Percentiles rank a stretch among this genome's conserved stretches.
Evolutionary conservation across 2,113 vertebrate genomes (phyloP).

Genomic region (Solenodon paradoxus): DNA sequence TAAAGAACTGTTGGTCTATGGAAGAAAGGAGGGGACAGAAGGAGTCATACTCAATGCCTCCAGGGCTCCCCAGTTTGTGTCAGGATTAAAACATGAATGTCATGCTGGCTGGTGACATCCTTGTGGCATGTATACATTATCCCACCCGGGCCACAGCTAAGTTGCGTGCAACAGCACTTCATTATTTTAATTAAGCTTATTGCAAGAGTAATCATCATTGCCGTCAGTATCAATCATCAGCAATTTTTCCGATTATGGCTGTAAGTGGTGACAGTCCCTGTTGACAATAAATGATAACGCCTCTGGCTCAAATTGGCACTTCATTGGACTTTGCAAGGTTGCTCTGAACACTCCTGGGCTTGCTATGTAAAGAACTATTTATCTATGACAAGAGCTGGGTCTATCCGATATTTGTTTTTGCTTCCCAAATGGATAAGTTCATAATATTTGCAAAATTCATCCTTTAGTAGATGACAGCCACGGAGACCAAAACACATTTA

Average conservation of each 20-base stretch:
- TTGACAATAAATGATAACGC: conserved; percentile 88
- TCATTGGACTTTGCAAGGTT: conserved; percentile 81
- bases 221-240: conserved; percentile 90
- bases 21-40: not conserved
- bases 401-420: conserved; percentile 81
- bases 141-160: conserved; percentile 77
- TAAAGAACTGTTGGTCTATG: not conserved
- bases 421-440: conserved; percentile 80
- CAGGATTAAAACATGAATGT: conserved; percentile 87
- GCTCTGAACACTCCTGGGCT: conserved; percentile 84
- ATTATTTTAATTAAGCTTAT: conserved; percentile 96
- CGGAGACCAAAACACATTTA: conserved; percentile 63
- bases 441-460: conserved; percentile 79
- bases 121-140: conserved; percentile 84
- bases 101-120: conserved; percentile 70
- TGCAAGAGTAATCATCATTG: conserved; percentile 94
- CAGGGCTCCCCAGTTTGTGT: conserved; percentile 72
- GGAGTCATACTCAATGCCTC: conserved; percentile 59
- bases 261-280: conserved; percentile 81
- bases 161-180: conserved; percentile 84
- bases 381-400: conserved; percentile 87
- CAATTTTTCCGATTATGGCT: conserved; percentile 84
- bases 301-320: conserved; percentile 81
- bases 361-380: conserved; percentile 83
- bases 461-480: conserved; percentile 76